Evolutionary conservation across 2,113 vertebrate species (phyloP), one percentile per base, ranked within the genome.

Genomic region (Hippocampus comes): DNA sequence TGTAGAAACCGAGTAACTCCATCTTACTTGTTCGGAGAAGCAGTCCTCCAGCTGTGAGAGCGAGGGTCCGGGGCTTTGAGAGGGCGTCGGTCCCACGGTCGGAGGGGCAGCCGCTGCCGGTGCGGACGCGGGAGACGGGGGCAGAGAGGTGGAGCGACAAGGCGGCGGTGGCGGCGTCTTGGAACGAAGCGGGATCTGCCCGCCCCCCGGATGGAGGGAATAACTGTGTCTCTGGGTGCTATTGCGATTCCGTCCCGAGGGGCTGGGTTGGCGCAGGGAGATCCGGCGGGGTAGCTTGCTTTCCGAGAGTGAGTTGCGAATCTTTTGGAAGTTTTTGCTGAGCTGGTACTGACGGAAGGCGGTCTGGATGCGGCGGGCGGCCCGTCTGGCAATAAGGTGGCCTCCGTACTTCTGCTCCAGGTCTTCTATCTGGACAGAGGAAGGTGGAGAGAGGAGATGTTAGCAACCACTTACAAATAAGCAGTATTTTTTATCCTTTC

Each of bases 261-360:
- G 89, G 72, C 88, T 87, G 60, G 94, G 93, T 48, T 95, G 95
- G 75, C 95, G 94, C 87, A 99, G 88, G 5, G 97, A 98, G 88
- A 99, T 99, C 42, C 97, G 95, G 8, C 97, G 93, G 0, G 97
- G 96, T 80, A 97, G 89, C 79, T 96, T 95, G 82, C 97, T 98
- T 87, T 99, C 97, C 18, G 97, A 93, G 60, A 99, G 92, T 0
- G 97, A 99, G 91, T 98, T 97, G 34, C 97, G 95, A 81, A 99
- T 99, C 91, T 99, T 99, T 86, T 99, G 96, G 60, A 99, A 99
- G 94, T 99, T 99, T 91, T 97, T 98, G 92, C 96, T 99, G 83
- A 99, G 96, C 91, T 99, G 97, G 85, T 99, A 99, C 89, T 99
- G 97, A 73, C 97, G 94, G 92, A 99, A 99, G 0, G 97, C 97